Evolutionary conservation across 2,797 vertebrate genomes (phyloP).

Genomic region (Lindbergichthys nudifrons): DNA sequence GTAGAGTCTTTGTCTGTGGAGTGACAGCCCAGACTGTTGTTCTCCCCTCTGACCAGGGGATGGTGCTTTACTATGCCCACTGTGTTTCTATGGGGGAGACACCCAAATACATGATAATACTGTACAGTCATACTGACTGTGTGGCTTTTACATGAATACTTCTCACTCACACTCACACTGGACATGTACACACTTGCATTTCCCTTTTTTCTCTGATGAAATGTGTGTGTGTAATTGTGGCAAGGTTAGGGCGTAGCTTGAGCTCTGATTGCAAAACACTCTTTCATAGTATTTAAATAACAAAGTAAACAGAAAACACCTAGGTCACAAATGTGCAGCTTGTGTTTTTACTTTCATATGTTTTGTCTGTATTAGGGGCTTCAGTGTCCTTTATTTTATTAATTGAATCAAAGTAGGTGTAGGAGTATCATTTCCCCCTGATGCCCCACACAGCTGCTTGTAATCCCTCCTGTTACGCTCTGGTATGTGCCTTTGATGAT

Average conservation of each 20-base stretch:
- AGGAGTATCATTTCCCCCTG: background rate
- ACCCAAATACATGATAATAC: constrained; percentile 60
- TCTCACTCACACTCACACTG: constrained; percentile 13
- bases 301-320: constrained; percentile 28
- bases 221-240: constrained; percentile 27
- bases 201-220: constrained; percentile 47
- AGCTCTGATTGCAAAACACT: constrained; percentile 61
- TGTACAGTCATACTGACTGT: constrained; percentile 34
- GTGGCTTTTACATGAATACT: constrained; percentile 43
- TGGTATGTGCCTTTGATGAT: background rate
- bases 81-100: constrained; percentile 62
- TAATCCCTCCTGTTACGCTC: background rate
- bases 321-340: constrained; percentile 11
- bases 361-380: background rate
- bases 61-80: constrained; percentile 63
- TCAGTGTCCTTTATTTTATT: constrained; percentile 2
- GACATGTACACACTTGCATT: constrained; percentile 55
- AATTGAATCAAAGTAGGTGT: background rate
- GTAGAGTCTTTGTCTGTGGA: constrained; percentile 71
- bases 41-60: constrained; percentile 67
- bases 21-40: constrained; percentile 77
- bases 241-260: constrained; percentile 21
- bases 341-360: background rate
- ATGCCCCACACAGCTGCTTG: constrained; percentile 11
- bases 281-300: constrained; percentile 52